phyloP scores from a whole-genome alignment of 2,113 vertebrate genomes.

The Micromys minutus region DNA sequence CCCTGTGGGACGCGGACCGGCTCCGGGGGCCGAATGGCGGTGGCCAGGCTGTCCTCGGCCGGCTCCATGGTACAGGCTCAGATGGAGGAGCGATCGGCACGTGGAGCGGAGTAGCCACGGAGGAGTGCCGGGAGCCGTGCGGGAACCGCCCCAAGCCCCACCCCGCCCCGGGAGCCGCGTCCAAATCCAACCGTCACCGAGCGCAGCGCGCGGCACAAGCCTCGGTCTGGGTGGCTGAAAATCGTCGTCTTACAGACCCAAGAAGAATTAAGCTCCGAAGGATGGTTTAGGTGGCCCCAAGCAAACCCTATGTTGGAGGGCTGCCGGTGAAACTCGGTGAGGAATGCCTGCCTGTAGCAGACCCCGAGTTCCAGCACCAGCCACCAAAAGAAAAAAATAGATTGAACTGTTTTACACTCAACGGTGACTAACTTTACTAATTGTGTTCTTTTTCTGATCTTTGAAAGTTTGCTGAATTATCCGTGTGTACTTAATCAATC shows the following conservation, averaged over 20 bases:
- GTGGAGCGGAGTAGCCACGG: neutral
- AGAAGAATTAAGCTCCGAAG: neutral
- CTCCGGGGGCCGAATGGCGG: neutral
- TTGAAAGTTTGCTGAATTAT: neutral
- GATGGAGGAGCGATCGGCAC: neutral
- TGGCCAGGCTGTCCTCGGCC: neutral
- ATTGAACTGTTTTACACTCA: neutral
- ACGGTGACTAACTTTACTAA: neutral
- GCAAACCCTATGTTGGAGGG: neutral
- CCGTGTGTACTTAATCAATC: too few relatives aligned
- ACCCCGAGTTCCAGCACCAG: neutral
- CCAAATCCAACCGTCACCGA: neutral
- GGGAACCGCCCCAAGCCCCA: neutral
- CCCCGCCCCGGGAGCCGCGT: accelerated
- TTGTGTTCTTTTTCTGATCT: neutral
- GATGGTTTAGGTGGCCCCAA: neutral
- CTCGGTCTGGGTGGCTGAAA: neutral
- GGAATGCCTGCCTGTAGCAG: neutral
- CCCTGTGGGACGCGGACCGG: accelerated
- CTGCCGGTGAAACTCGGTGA: too few relatives aligned
- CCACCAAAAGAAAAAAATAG: neutral
- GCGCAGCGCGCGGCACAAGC: neutral
- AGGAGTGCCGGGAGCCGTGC: too few relatives aligned
- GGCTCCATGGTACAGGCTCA: neutral
- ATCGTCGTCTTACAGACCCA: neutral